Conservation (phyloP, 2,797 vertebrate genomes). For the Gymnothorax reevesii region DNA sequence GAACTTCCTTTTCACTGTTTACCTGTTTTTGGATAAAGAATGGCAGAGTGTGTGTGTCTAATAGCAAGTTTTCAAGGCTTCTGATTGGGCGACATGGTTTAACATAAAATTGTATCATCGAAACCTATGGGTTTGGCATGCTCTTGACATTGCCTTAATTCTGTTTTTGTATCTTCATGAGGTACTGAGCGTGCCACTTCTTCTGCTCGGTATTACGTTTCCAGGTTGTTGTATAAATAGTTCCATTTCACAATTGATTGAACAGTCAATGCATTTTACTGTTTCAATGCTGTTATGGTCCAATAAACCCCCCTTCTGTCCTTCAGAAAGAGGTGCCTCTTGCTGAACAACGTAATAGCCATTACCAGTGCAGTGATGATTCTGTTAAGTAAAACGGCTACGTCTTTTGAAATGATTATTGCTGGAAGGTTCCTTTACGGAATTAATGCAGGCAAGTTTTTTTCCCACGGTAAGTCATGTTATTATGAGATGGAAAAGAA, state of each 20-base stretch:
- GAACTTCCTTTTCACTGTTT: too few relatives aligned
- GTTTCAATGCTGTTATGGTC: conserved; percentile 13
- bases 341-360: conserved; percentile 64
- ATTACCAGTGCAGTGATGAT: conserved; percentile 66
- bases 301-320: not conserved
- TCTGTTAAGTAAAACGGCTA: conserved; percentile 61
- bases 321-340: conserved; percentile 66
- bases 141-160: too few relatives aligned
- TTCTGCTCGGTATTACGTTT: too few relatives aligned
- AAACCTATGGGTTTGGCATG: too few relatives aligned
- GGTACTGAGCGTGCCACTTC: too few relatives aligned
- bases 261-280: not conserved
- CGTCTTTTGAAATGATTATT: conserved; percentile 78
- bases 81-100: too few relatives aligned
- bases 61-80: too few relatives aligned
- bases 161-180: too few relatives aligned
- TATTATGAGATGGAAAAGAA: not conserved
- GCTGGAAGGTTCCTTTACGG: conserved; percentile 68
- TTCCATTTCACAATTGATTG: not conserved
- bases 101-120: too few relatives aligned
- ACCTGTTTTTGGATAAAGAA: too few relatives aligned
- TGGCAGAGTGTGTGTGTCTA: too few relatives aligned
- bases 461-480: not conserved
- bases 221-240: not conserved
- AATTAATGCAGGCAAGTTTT: conserved; percentile 61